Evolutionary conservation across 64 coral and sea anemone genomes (phyloP), one percentile per base, ranked within the genome.

Genomic region (Pachyseris speciosa): DNA sequence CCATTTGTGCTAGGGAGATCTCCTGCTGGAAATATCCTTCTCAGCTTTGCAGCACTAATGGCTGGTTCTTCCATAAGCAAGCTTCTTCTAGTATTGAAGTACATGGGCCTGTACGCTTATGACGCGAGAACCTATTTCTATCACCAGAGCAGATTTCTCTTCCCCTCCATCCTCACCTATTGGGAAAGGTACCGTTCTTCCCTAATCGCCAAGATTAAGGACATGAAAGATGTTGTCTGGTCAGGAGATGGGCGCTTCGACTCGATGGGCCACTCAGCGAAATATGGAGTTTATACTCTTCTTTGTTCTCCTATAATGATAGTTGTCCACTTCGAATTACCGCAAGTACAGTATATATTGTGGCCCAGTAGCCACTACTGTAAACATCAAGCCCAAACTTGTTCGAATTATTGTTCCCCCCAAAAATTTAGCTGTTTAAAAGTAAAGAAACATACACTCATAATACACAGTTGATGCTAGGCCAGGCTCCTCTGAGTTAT

Each of bases 41-140:
- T 83, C 34, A 83, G 78, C 25, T 83, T 83, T 83, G 78, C 53
- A 5, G 37, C 61, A 9, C 30, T 83, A 16, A 63, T 83, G 78
- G 78, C 78, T 60, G 78, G 78, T 27, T 50, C 78, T 9, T 83
- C 32, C 0, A 60, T 64, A 7, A 83, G 78, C 22, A 79, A 50
- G 30, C 0, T 77, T n/a, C 26, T 67, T 12, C 64, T 67, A 30
- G 64, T 67, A 12, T 67, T 67, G 10, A 67, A 67, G 28, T 26
- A 67, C 28, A 67, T 67, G 64, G 64, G 64, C n/a, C 64, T 67
- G 11, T n/a, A 19, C 22, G 20, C n/a, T 10, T 61, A 61, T 61
- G 57, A 61, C 17, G 13, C 57, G 5, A 61, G 57, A n/a, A 61
- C 57, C 13, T 61, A n/a, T 19, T 61, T 61, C 5, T 61, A 61